A percentile compares a stretch with the other conserved stretches of the same genome.
Evolutionary conservation across 2,888 invertebrate genomes (phyloP).

Genomic region (Eupithecia abbreviata): DNA sequence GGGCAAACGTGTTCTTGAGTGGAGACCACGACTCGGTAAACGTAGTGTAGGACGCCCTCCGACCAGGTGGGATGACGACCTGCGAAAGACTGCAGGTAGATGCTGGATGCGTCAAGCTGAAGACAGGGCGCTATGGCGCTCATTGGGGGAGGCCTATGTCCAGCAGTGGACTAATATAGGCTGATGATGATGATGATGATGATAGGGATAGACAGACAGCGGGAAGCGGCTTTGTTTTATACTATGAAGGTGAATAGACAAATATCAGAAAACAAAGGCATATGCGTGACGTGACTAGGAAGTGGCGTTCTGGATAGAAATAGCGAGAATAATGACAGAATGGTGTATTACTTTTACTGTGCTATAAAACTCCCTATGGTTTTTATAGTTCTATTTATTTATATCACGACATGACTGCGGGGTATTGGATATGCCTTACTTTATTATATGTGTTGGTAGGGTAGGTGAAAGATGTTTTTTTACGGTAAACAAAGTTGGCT

Average conservation of each 20-base stretch:
- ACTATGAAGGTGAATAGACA: neutral
- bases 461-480: neutral
- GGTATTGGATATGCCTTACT: neutral
- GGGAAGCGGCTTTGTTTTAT: too few species aligned
- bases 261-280: neutral
- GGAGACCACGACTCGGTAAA: too few species aligned
- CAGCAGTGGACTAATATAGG: too few species aligned
- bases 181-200: too few species aligned
- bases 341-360: neutral
- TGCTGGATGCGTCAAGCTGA: too few species aligned
- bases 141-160: too few species aligned
- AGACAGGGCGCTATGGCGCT: too few species aligned
- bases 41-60: too few species aligned
- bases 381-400: neutral
- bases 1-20: too few species aligned
- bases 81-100: too few species aligned
- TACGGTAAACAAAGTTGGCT: neutral
- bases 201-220: too few species aligned
- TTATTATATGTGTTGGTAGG: neutral
- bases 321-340: neutral
- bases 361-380: neutral
- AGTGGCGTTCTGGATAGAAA: slow-evolving; percentile 7
- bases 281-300: slow-evolving; percentile 2
- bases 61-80: too few species aligned
- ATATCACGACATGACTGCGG: neutral